Percentiles rank a stretch among this genome's conserved stretches.
These are phyloP conservation scores for Pelagia noctiluca DNA, from an alignment of 30 jellyfish, hydroid and myxozoan species.

Conservation along the genomic window DNA sequence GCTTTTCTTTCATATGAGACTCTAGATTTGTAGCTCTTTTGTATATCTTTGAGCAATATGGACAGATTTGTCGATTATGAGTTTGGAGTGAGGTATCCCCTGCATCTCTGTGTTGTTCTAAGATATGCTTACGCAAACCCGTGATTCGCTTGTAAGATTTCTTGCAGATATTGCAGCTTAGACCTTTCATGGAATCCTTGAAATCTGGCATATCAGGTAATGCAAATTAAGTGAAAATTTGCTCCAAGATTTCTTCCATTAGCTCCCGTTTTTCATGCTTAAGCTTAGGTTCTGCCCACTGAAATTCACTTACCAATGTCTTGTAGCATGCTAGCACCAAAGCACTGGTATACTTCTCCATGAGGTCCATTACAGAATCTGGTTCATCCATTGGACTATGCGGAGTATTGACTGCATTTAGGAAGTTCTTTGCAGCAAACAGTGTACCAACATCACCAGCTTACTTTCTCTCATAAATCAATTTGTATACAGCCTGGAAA, in stretches of 20 bases:
- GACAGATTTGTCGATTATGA: background rate
- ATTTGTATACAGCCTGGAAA: background rate
- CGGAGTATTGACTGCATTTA: background rate
- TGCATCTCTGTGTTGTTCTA: background rate
- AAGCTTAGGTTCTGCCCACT: background rate
- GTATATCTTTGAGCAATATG: background rate
- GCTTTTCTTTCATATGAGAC: background rate
- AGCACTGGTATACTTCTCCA: slow-evolving; percentile 3
- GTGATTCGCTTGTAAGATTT: background rate
- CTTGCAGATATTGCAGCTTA: background rate
- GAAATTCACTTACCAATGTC: background rate
- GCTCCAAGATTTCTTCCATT: background rate
- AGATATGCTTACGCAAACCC: background rate
- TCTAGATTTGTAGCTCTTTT: background rate
- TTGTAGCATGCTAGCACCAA: slow-evolving; percentile 5
- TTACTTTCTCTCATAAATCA: background rate
- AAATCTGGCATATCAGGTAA: background rate
- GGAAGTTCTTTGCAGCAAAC: slow-evolving; percentile 22
- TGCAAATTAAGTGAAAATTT: background rate
- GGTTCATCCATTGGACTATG: slow-evolving; percentile 27
- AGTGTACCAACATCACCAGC: slow-evolving; percentile 8
- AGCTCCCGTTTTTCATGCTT: background rate
- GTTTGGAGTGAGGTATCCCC: background rate
- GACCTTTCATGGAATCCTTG: background rate
- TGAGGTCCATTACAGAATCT: background rate